Base-by-base conservation (phyloP, 2,888 invertebrate species). In the Dasysyrphus albostriatus region DNA sequence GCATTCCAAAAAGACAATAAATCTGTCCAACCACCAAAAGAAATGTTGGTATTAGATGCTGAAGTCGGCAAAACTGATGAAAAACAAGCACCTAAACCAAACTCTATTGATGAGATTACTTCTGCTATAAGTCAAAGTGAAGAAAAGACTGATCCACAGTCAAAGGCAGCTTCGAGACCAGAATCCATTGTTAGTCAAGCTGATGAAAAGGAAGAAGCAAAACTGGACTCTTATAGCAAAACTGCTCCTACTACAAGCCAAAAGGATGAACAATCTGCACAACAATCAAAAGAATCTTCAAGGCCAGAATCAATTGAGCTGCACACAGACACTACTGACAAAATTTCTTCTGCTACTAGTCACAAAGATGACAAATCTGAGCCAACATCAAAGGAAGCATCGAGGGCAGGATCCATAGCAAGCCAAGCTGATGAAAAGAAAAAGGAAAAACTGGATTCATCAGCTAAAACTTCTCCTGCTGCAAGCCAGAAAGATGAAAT, bases 1-100 rank as follows among this genome's bases (percentile, higher is more conserved):
- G 92, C 63, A 32, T 88, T 39, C 88, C 16, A 75, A 8, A 72
- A 70, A 7, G 80, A 72, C 0, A 85, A 61, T 9, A 85, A 88
- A 63, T 76, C 78, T 4, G 37, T 34, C 2, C 29, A 24, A 19
- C 1, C 44, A 34, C 61, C 83, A 29, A 54, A 29, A 24, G 76
- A 79, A 85, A 29, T 29, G 12, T 58, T 81, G 1, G 44, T 58
- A 37, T 49, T 67, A 16, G 88, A 80, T 42, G 89, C 88, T 5
- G 63, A 2, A 83, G 65, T 10, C 19, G 16, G 32, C 32, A 3
- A 72, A 42, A 10, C 5, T 32, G 32, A 32, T 32, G 32, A 32
- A 32, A 32, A 32, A 59, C 73, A 76, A 83, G n/a, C 75, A 2
- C 89, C 89, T 7, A 72, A 88, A 5, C 75, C 80, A 44, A 58